phyloP scores from a whole-genome alignment of 2,113 vertebrate species.

The Ciconia maguari region DNA sequence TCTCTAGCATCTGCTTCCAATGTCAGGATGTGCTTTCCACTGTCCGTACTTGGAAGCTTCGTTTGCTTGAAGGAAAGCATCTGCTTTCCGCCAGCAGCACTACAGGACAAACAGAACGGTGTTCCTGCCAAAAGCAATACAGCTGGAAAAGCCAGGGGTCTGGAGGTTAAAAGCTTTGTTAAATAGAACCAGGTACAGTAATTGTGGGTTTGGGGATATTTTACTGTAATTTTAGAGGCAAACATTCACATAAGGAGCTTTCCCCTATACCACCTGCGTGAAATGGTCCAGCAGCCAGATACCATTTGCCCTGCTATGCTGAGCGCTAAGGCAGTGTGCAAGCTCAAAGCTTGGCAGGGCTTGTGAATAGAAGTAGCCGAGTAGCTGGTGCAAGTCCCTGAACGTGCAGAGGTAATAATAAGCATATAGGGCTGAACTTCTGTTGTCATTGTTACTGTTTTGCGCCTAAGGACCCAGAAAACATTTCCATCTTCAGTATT shows the following conservation, averaged over 20 bases:
- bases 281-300: background rate
- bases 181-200: slow-evolving; percentile 39
- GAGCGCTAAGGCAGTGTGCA: background rate
- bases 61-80: slow-evolving; percentile 27
- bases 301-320: background rate
- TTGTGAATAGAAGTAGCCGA: background rate
- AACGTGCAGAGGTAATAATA: background rate
- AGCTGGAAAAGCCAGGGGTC: slow-evolving; percentile 39
- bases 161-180: slow-evolving; percentile 54
- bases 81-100: background rate
- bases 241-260: background rate
- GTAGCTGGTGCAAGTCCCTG: background rate
- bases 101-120: background rate
- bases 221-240: slow-evolving; percentile 46
- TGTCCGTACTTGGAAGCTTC: background rate
- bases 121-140: slow-evolving; percentile 50
- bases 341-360: background rate
- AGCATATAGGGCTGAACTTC: background rate
- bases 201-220: slow-evolving; percentile 18
- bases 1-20: background rate
- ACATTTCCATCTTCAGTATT: background rate
- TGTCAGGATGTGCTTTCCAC: background rate
- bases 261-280: background rate
- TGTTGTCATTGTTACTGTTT: background rate
- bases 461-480: background rate